These are phyloP conservation scores for Glaucopsyche alexis DNA, from an alignment of 2,888 invertebrate genomes.

Conservation along the genomic window DNA sequence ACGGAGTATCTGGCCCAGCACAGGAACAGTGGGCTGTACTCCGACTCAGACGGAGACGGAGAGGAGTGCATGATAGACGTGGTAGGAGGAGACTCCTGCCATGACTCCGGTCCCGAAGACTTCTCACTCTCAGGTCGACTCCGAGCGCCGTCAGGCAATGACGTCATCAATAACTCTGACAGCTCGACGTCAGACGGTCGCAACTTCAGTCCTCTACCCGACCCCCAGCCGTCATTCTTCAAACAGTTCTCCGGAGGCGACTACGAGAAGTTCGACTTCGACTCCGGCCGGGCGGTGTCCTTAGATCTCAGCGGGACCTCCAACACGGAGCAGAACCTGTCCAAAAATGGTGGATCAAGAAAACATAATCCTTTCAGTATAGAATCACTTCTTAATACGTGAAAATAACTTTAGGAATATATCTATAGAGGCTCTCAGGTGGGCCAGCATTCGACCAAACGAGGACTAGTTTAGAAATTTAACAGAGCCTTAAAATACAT, in stretches of 20 bases:
- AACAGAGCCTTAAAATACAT: background rate
- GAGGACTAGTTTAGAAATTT: background rate
- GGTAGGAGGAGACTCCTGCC: constrained; percentile 90
- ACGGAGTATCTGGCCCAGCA: constrained; percentile 92
- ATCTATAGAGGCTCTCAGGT: constrained; percentile 60
- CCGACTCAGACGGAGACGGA: constrained; percentile 81
- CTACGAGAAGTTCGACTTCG: constrained; percentile 75
- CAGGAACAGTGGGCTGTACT: constrained; percentile 80
- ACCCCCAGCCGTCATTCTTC: constrained; percentile 71
- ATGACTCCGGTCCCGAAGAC: constrained; percentile 83
- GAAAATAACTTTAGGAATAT: constrained; percentile 66
- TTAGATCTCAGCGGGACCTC: constrained; percentile 72
- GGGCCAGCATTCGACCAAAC: background rate
- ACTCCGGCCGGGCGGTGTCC: constrained; percentile 72
- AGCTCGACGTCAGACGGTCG: constrained; percentile 75
- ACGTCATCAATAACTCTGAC: constrained; percentile 81
- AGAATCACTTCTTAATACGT: constrained; percentile 90
- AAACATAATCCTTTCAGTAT: constrained; percentile 93
- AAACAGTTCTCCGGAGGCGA: constrained; percentile 65
- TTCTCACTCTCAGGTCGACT: constrained; percentile 81
- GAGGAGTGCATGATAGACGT: constrained; percentile 90
- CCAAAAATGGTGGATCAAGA: constrained; percentile 79
- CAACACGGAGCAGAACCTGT: constrained; percentile 68
- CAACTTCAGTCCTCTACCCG: constrained; percentile 71
- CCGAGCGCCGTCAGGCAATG: constrained; percentile 79